Conservation (phyloP, 2,113 vertebrate genomes). For the Pedetes capensis region DNA sequence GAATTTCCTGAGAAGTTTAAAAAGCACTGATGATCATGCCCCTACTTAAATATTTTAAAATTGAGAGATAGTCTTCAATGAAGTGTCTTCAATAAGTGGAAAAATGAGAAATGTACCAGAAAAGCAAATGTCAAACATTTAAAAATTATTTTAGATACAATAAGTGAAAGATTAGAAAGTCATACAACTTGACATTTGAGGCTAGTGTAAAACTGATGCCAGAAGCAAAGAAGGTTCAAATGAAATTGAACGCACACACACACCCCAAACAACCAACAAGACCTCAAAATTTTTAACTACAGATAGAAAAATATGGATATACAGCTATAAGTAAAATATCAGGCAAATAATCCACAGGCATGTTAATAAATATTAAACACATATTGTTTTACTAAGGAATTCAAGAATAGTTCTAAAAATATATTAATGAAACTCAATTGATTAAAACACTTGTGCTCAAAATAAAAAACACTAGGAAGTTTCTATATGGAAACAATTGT, state of each 20-base stretch:
- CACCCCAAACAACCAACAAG: too few species aligned
- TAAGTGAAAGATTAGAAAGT: not conserved
- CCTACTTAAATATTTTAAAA: not conserved
- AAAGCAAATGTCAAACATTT: not conserved
- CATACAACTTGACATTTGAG: not conserved
- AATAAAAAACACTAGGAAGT: not conserved
- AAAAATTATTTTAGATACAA: not conserved
- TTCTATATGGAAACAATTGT: not conserved
- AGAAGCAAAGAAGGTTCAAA: not conserved
- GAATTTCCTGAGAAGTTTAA: not conserved
- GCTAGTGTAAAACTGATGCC: not conserved
- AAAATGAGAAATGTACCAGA: not conserved
- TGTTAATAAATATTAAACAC: not conserved
- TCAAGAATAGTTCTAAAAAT: not conserved
- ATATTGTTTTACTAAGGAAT: too few species aligned
- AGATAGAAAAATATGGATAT: not conserved
- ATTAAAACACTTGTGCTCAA: not conserved
- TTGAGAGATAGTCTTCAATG: not conserved
- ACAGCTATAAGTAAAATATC: not conserved
- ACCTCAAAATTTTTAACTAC: too few species aligned
- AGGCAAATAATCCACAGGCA: not conserved
- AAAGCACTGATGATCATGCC: not conserved
- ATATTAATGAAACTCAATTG: not conserved
- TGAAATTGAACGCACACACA: not conserved
- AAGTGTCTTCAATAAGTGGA: not conserved